Evolutionary conservation across 2,797 vertebrate genomes (phyloP).

Genomic region (Sebastiscus tertius): DNA sequence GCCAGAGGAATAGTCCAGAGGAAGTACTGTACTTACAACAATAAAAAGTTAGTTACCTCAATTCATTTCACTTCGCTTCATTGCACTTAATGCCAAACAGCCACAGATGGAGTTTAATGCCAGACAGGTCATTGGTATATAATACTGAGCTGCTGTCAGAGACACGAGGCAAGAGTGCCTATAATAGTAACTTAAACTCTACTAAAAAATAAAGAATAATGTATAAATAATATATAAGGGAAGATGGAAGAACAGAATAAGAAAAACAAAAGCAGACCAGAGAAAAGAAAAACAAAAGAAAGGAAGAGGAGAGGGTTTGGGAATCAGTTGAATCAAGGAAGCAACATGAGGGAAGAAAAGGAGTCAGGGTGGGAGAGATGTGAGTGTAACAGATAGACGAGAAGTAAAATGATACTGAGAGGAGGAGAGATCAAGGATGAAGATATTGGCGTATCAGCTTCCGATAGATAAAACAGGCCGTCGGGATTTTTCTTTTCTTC

Average conservation of each 20-base stretch:
- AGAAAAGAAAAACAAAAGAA: not conserved
- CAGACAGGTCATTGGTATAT: not conserved
- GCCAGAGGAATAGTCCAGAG: not conserved
- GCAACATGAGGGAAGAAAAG: not conserved
- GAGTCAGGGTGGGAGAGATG: not conserved
- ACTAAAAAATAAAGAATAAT: not conserved
- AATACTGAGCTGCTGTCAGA: not conserved
- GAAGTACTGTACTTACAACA: not conserved
- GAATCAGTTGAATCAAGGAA: not conserved
- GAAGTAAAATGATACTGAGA: constrained; percentile 30
- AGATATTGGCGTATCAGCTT: constrained; percentile 39
- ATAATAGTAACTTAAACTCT: not conserved
- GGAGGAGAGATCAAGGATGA: constrained; percentile 33
- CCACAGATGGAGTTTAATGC: not conserved
- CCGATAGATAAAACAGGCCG: constrained; percentile 14
- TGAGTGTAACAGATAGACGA: constrained; percentile 29
- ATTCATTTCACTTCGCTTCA: not conserved
- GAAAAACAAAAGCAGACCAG: not conserved
- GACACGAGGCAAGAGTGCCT: not conserved
- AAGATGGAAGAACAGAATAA: not conserved
- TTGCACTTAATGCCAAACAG: not conserved
- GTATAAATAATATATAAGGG: not conserved
- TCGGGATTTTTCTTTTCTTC: not conserved
- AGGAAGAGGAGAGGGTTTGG: not conserved
- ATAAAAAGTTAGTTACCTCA: not conserved